Base-by-base conservation (phyloP, 2,797 vertebrate genomes). In the Peromyscus nudipes region DNA sequence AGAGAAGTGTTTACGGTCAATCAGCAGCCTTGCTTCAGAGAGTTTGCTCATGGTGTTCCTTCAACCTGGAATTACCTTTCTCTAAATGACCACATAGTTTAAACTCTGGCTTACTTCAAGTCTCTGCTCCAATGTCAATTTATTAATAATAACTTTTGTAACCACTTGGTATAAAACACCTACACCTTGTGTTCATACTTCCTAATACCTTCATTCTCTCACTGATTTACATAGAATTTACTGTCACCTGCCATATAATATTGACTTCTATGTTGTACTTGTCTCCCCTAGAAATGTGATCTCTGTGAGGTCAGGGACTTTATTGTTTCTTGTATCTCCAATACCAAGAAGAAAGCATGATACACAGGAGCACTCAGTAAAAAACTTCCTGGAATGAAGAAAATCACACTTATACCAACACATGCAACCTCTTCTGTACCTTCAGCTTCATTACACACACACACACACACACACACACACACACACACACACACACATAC, bases 101-200 rank as follows among this genome's bases (percentile, higher is more conserved):
- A 80, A 86, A 57, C 19, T 46, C 67, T 67, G 34, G n/a, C 11
- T 92, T 55, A 67, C 12, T 34, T 64, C 86, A 94, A 31, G 31
- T 76, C 46, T 85, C 73, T 62, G 60, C 14, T 85, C 34, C 77
- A 34, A 69, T 91, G 27, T 29, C 12, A 60, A 37, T 31, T 57
- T 88, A 90, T 76, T 60, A 73, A 12, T 46, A 62, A 91, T 52
- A 34, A 91, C 7, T 90, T 91, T 65, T 52, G 11, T 46, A 21
- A 49, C 31, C 60, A 11, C 23, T 29, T 34, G 25, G 21, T 77
- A 65, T 62, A 31, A 90, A 90, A 89, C n/a, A 25, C 1, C 1
- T 10, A 31, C 5, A 6, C 6, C 0, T 1, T 60, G 0, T 34
- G n/a, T 4, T 29, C 25, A 62, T 4, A 16, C 3, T 71, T 89